Evolutionary conservation across 2,113 vertebrate genomes (phyloP), one percentile per base, ranked within the genome.

Genomic region (Aplodontia rufa): DNA sequence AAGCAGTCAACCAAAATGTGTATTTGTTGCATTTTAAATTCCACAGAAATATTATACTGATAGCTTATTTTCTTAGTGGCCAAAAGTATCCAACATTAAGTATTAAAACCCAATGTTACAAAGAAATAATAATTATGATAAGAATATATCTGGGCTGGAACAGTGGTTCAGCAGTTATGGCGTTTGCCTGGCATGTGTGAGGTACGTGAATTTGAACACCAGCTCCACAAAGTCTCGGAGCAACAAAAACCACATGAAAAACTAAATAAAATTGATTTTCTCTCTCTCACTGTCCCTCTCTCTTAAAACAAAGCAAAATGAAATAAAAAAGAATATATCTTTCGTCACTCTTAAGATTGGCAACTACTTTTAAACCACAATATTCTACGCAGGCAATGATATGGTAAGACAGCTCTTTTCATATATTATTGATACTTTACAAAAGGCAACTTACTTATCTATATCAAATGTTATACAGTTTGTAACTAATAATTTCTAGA

Each of bases 401-500:
- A 58, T 62, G 30, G 8, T 89, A 95, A 93, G 32, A 81, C 19
- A 6, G 72, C 17, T 32, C 47, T 78, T 87, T 13, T 87, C 71
- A n/a, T 30, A 93, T 26, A 17, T 30, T 78, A 6, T 16, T 47
- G 32, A 51, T 49, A 76, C 30, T 84, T 94, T 94, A 28, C 32
- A 97, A 68, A 94, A 94, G 42, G 45, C 28, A 88, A 84, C 80
- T 79, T 72, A 91, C 79, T 75, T 42, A 81, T 62, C 24, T 86
- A 22, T 42, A 94, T 37, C 32, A 69, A 87, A 69, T 91, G 17
- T 87, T 91, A 69, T 0, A 62, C 0, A 88, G 13, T 89, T 86
- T 60, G 35, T 14, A 97, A 55, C 32, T 64, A 62, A 37, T 40
- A 69, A 49, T 85, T 89, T 81, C 32, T 89, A 72, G 89, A 92